Evolutionary conservation across 2,888 invertebrate species (phyloP), one percentile per base, ranked within the genome.

Genomic region (Habroteleia sp.): DNA sequence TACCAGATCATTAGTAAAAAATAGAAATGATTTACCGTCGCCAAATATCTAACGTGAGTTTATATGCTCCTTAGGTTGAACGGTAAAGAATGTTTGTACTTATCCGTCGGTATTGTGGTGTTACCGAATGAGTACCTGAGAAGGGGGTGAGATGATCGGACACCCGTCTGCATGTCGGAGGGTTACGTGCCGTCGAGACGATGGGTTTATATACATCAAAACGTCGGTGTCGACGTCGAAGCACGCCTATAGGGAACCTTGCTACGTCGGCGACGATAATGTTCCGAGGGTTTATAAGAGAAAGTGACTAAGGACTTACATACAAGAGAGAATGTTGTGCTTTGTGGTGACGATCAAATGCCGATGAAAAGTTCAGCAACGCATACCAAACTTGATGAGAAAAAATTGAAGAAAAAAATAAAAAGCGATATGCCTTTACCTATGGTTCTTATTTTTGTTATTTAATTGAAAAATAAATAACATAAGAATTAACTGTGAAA

Each of bases 21-120:
- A 16, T 20, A 44, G 37, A 62, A 48, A 58, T 48, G 48, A 48
- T 62, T 62, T 48, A 20, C 27, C 13, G 50, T 31, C n/a, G 39
- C 42, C 37, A 63, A 63, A 63, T 50, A 50, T 63, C 50, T 42
- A 50, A 33, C 42, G 44, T 23, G 39, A 17, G 46, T 54, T 39
- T 35, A 27, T 25, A 13, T 27, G 20, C 11, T 37, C 41, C n/a
- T n/a, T n/a, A 44, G 41, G 48, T 72, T 39, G 42, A 63, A 63
- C 42, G 25, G 27, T 42, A 50, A 69, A 74, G 60, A 69, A 77
- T 71, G 60, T 73, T 68, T 58, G 52, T 76, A 72, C 76, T 54
- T 73, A 62, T 46, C 66, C 76, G 37, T 42, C 66, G 66, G 66
- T 58, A 77, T 80, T 80, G 79, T 79, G 63, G 74, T 54, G 76